Percentiles rank a stretch among this genome's conserved stretches.
Conservation (phyloP, 2,797 vertebrate species). For the Gymnocypris eckloni region DNA sequence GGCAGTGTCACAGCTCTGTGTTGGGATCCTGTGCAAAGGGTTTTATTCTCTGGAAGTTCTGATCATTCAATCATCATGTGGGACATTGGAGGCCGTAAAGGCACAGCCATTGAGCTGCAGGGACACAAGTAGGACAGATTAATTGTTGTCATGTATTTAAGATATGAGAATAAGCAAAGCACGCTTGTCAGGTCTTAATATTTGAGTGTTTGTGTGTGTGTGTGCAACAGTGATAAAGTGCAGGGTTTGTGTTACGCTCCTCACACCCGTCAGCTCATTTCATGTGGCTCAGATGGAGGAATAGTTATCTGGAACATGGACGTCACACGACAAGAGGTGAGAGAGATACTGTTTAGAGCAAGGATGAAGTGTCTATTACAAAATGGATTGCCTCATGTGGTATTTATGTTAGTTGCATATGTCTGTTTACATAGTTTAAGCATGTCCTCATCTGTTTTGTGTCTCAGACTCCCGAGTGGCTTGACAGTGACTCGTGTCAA, state of each 20-base stretch:
- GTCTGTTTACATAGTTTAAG: slow-evolving; percentile 15
- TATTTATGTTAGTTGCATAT: slow-evolving; percentile 32
- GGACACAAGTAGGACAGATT: slow-evolving; percentile 89
- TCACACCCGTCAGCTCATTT: slow-evolving; percentile 96
- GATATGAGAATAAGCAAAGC: neutral
- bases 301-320: slow-evolving; percentile 99
- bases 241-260: slow-evolving; percentile 94
- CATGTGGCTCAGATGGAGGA: slow-evolving; percentile 91
- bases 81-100: slow-evolving; percentile 98
- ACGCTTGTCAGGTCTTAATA: neutral
- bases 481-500: slow-evolving; percentile 98
- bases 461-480: slow-evolving; percentile 92
- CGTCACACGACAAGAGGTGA: slow-evolving; percentile 95
- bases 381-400: neutral
- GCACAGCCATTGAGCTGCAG: slow-evolving; percentile 96
- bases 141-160: slow-evolving; percentile 1
- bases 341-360: neutral
- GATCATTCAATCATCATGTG: slow-evolving; percentile 99
- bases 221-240: slow-evolving; percentile 86
- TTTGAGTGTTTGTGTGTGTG: slow-evolving; percentile 54
- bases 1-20: slow-evolving; percentile 94
- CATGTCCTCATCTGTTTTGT: slow-evolving; percentile 15
- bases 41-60: slow-evolving; percentile 95
- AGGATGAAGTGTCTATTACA: neutral
- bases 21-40: slow-evolving; percentile 93